These are phyloP conservation scores for Octodon degus DNA, from an alignment of 2,113 vertebrate genomes.

Conservation along the genomic window DNA sequence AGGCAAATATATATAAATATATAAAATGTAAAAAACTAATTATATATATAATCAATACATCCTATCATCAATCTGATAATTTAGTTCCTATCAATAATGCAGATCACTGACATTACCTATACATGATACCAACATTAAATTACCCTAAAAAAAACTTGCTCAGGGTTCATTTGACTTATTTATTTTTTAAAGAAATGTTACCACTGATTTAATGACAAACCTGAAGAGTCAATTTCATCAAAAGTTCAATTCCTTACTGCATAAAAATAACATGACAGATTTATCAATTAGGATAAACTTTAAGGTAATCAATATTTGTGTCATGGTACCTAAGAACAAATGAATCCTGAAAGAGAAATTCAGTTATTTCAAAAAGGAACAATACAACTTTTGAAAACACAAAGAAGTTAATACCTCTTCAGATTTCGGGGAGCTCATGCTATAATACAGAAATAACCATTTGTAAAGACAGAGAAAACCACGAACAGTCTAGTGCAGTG, in stretches of 20 bases:
- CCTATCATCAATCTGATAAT: neutral
- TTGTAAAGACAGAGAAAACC: conserved; percentile 45
- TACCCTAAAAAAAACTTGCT: neutral
- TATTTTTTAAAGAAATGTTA: conserved; percentile 34
- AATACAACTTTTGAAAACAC: conserved; percentile 38
- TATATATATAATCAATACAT: neutral
- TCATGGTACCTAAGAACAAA: conserved; percentile 4
- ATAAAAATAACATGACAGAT: conserved; percentile 38
- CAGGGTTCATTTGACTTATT: conserved; percentile 5
- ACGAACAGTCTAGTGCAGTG: neutral
- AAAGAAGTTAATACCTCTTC: conserved; percentile 10
- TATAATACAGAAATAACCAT: conserved; percentile 5
- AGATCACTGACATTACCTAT: conserved; percentile 7
- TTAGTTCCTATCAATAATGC: conserved; percentile 20
- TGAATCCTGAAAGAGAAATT: conserved; percentile 47
- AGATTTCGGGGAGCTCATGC: neutral
- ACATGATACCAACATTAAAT: conserved; percentile 10
- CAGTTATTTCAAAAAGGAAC: conserved; percentile 33
- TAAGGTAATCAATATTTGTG: neutral
- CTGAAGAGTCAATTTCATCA: neutral
- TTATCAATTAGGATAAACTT: conserved; percentile 51
- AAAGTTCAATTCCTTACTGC: conserved; percentile 27
- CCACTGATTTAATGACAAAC: neutral
- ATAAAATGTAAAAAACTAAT: neutral
- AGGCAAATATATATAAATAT: neutral